Conservation (phyloP, 2,797 vertebrate genomes). For the Lateolabrax maculatus region DNA sequence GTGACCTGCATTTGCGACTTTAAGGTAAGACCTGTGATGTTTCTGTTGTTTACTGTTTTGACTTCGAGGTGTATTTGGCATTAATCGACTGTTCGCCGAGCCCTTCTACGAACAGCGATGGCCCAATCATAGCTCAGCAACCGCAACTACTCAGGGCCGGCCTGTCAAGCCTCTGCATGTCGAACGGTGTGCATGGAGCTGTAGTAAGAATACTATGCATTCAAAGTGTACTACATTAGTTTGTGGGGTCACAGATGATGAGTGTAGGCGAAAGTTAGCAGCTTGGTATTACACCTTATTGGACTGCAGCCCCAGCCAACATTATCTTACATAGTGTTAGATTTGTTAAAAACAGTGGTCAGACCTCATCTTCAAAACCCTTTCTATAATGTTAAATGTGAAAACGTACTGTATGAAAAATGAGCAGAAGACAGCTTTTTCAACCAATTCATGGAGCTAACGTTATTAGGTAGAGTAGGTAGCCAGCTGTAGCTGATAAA, state of each 20-base stretch:
- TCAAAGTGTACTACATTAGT: neutral
- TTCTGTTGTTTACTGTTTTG: neutral
- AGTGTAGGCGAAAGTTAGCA: neutral
- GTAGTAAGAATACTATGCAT: neutral
- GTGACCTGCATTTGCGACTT: conserved; percentile 99
- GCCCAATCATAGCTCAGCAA: neutral
- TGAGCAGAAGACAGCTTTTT: neutral
- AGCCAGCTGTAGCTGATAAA: neutral
- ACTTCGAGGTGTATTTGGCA: neutral
- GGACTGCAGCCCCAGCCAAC: neutral
- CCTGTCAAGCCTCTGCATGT: neutral
- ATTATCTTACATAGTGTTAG: neutral
- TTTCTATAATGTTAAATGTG: neutral
- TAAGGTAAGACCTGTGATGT: conserved; percentile 90
- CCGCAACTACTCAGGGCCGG: neutral
- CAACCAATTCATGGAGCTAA: neutral
- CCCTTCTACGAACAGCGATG: neutral
- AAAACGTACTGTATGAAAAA: neutral
- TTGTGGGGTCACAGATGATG: neutral
- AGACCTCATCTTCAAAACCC: neutral
- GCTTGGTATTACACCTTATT: neutral
- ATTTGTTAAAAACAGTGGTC: too few species aligned
- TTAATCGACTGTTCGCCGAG: neutral
- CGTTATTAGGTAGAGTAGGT: neutral
- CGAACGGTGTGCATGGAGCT: neutral